Base-by-base conservation (phyloP, 2,888 invertebrate species). In the Philereme transversata region DNA sequence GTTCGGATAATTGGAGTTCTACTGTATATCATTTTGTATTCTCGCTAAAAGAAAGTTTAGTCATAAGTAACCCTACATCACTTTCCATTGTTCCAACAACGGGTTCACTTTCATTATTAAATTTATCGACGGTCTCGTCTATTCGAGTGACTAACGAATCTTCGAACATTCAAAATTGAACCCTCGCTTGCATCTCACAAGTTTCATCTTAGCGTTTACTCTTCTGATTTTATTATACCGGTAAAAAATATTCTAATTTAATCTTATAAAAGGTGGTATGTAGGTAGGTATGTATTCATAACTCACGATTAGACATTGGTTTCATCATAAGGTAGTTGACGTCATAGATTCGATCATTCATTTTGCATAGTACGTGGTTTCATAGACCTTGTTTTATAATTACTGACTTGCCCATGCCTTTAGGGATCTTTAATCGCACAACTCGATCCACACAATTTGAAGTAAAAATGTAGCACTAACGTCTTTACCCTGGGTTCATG, bases 51-150 rank as follows among this genome's bases (percentile, higher is more conserved):
- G 60, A 51, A 60, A 60, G 55, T 52, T 3, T 4, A 9, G 4
- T 46, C 52, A 50, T 40, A 55, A 51, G 22, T 45, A 6, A 6
- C 40, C 40, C 51, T 48, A 45, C 46, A 41, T 34, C 54, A 57
- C 57, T 62, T 62, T 55, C 50, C 58, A 55, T 62, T 58, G 62
- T 62, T 44, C 40, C 35, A 43, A 54, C 36, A 50, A 35, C 33
- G 46, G 44, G 44, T 55, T 62, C 62, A 62, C 62, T 62, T 58
- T 62, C 58, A 51, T 57, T 50, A 55, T 57, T 51, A 41, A 54
- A 62, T 57, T 58, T 54, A 62, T 52, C 43, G 44, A 4, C 38
- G 36, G 41, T 38, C 48, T 47, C 22, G 40, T 53, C 59, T 40
- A 55, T 46, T 51, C 44, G 55, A 48, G 10, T 11, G 3, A 34